phyloP scores from a whole-genome alignment of 1,140 invertebrate genomes.

The Sitobion miscanthi region DNA sequence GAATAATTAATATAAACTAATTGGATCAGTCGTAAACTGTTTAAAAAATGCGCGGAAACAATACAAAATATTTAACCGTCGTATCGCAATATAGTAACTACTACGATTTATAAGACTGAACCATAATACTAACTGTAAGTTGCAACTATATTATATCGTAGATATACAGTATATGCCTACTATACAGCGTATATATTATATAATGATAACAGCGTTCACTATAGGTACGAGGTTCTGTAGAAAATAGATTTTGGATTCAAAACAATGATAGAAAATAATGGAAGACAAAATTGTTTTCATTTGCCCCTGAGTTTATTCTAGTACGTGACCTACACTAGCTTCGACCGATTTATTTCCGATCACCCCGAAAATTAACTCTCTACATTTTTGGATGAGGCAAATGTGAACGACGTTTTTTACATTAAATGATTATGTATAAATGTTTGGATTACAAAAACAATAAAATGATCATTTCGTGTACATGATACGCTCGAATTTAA shows the following conservation, averaged over 20 bases:
- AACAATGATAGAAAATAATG: not conserved
- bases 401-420: not conserved
- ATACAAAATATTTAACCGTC: not conserved
- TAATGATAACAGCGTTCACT: not conserved
- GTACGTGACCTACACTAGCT: not conserved
- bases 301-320: not conserved
- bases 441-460: not conserved
- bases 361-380: not conserved
- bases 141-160: not conserved
- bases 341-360: not conserved
- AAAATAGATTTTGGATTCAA: not conserved
- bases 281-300: not conserved
- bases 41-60: not conserved
- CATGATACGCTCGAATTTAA: not conserved
- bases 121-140: not conserved
- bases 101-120: not conserved
- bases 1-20: not conserved
- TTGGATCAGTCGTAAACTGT: not conserved
- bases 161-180: not conserved
- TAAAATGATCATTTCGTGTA: not conserved
- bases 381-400: not conserved
- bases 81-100: not conserved
- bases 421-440: not conserved
- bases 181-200: not conserved
- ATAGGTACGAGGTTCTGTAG: not conserved